phyloP scores from a whole-genome alignment of 2,888 invertebrate genomes.

The Heliconius aoede region DNA sequence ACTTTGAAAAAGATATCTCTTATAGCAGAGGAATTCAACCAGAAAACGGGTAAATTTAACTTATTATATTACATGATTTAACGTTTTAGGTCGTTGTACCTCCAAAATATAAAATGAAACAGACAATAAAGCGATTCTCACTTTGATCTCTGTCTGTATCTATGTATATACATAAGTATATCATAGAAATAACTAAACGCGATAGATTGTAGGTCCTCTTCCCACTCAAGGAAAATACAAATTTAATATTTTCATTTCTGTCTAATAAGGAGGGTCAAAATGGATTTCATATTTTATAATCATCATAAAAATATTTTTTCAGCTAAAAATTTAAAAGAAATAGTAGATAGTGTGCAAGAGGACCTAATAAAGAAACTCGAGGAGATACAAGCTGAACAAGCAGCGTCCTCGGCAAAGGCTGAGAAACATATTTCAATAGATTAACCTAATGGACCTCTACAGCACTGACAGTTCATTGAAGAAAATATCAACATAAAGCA shows the following conservation, averaged over 20 bases:
- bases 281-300: background rate
- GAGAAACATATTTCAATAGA: conserved; percentile 43
- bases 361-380: conserved; percentile 74
- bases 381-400: conserved; percentile 67
- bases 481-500: background rate
- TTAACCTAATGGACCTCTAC: conserved; percentile 18
- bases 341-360: conserved; percentile 76
- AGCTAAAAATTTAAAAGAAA: conserved; percentile 79
- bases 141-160: too few species aligned
- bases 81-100: too few species aligned
- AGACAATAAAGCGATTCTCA: too few species aligned
- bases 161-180: too few species aligned
- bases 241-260: too few species aligned
- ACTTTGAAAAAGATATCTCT: conserved; percentile 74
- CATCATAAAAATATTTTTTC: conserved; percentile 46
- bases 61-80: too few species aligned
- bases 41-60: conserved; percentile 69
- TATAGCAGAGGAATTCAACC: conserved; percentile 79
- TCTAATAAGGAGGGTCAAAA: too few species aligned
- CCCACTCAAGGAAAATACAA: too few species aligned
- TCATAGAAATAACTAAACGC: too few species aligned
- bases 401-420: conserved; percentile 40
- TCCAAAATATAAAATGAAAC: too few species aligned
- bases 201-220: too few species aligned
- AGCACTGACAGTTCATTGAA: conserved; percentile 21